Evolutionary conservation across 37 sponge, comb jelly and placozoan species (phyloP), one percentile per base, ranked within the genome.

Genomic region (Bolinopsis microptera): DNA sequence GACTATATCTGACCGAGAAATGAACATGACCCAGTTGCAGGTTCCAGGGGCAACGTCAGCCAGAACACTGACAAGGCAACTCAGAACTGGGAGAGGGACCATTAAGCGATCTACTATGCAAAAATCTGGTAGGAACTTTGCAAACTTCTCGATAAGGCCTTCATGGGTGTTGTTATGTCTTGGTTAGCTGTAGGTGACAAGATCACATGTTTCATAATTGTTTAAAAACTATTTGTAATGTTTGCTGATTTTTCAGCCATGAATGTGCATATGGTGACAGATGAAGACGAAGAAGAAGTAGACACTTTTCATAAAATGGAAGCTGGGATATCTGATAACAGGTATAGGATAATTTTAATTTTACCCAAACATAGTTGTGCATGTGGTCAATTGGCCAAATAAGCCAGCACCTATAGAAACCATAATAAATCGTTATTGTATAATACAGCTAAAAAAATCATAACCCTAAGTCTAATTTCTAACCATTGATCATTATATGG

Each of bases 61-160:
- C 3, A 39, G 90, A 27, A 86, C 90, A 26, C 3, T 86, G n/a
- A 86, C 90, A 28, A 39, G 90, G 61, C 90, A 86, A 48, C 61
- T 86, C 30, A 1, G 90, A 18, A 86, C 90, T 24, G 90, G 61
- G 18, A 5, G 75, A 28, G 75, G 75, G 3, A 86, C 22, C 0
- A 41, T 86, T 30, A 37, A 41, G 35, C 41, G 36, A 8, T 23
- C 38, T 33, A 86, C 38, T 33, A 38, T 24, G 18, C 5, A 28
- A 48, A 86, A 86, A 86, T 25, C 36, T 3, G 38, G 83, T 82
- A 82, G 31, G 35, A 36, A 32, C 2, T n/a, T 72, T 72, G n/a
- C n/a, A n/a, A n/a, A n/a, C n/a, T n/a, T n/a, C n/a, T n/a, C n/a
- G n/a, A n/a, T n/a, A n/a, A n/a, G n/a, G n/a, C n/a, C n/a, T n/a